Evolutionary conservation across 2,797 vertebrate species (phyloP), one percentile per base, ranked within the genome.

Genomic region (Notoglanidium macrostoma): DNA sequence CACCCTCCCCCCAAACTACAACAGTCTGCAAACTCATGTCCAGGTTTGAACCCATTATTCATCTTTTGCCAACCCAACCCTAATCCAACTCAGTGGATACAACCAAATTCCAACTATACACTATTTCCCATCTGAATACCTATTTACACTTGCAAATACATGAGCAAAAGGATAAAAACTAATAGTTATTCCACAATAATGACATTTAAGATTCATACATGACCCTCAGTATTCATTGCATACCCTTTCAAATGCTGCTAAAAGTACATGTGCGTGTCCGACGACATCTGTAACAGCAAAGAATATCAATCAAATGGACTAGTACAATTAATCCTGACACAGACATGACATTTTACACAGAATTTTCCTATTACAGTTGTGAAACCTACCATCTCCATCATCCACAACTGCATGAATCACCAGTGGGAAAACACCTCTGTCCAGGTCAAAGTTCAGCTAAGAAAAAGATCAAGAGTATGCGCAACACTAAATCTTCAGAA

Each of bases 191-290:
- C 54, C 51, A n/a, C 40, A 74, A 51, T 76, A 63, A 26, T 49
- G 5, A 11, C 0, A 74, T 63, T 21, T 78, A 61, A 70, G 26
- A 76, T 46, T 84, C 2, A 74, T 14, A 67, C 8, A 23, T 15
- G n/a, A 55, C 1, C 35, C 26, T 74, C 2, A 44, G 61, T 74
- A 73, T 1, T 26, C 54, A 61, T 54, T 83, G 88, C 94, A 94
- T 92, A 99, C 98, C 96, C 97, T 97, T 93, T 99, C 98, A 94
- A 99, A 99, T 3, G 98, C 97, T 65, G 98, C 98, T 94, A 99
- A 91, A 63, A 99, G 97, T 63, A 99, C 97, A 59, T 99, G 98
- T 83, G 98, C 98, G 46, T 99, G 98, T 91, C 98, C 98, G 0
- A 97, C 96, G 89, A 97, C 97, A 93, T 99, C 98, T 97, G 87